phyloP scores from a whole-genome alignment of 1,140 invertebrate species.

The Agraylea sexmaculata region DNA sequence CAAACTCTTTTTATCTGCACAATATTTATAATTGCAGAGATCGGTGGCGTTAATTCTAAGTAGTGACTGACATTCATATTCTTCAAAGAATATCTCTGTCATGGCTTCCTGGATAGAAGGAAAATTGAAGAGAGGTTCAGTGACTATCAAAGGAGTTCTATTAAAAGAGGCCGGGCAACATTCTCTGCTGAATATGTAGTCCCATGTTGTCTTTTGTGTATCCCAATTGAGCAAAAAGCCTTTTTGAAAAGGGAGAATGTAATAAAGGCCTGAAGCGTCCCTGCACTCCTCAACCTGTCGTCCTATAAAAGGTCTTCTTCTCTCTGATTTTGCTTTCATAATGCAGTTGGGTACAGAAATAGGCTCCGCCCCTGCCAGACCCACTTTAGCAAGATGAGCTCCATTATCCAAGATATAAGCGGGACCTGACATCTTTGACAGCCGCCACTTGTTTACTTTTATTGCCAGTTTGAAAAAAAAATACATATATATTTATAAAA shows the following conservation, averaged over 20 bases:
- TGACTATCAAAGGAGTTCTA: conserved; percentile 75
- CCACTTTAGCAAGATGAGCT: conserved; percentile 73
- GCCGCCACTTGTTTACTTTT: no score
- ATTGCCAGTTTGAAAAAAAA: no score
- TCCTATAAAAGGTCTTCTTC: conserved; percentile 84
- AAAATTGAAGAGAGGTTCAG: conserved; percentile 94
- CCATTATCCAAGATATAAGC: conserved; percentile 79
- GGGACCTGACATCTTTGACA: conserved; percentile 30
- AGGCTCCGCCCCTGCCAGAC: conserved; percentile 55
- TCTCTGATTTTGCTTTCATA: conserved; percentile 95
- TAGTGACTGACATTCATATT: conserved; percentile 84
- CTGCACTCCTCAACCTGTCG: conserved; percentile 92
- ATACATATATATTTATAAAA: no score
- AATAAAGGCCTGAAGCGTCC: conserved; percentile 89
- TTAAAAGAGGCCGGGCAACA: conserved; percentile 65
- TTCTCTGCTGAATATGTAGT: conserved; percentile 87
- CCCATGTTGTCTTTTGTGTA: conserved; percentile 92
- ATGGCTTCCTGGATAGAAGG: conserved; percentile 83
- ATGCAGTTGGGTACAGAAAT: conserved; percentile 90
- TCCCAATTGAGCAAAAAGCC: conserved; percentile 95
- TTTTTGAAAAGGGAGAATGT: conserved; percentile 89
- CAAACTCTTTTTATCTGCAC: conserved; percentile 41
- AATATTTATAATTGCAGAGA: conserved; percentile 55
- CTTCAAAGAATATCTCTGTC: conserved; percentile 95
- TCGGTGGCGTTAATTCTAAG: conserved; percentile 67